Conservation (phyloP, 2,113 vertebrate species). For the Sphyrna mokarran region DNA sequence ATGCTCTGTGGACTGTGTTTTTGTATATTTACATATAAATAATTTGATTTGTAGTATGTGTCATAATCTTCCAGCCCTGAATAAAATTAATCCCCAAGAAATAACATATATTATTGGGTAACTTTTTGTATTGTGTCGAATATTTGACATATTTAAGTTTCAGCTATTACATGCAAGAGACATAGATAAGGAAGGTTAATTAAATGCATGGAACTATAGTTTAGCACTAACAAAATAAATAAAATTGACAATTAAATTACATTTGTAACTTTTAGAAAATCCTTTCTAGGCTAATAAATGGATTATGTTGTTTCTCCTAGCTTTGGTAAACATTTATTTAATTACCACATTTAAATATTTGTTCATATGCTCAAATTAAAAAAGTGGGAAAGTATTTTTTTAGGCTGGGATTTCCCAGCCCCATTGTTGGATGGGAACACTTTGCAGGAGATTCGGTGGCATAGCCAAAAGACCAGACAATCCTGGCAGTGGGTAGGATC, state of each 20-base stretch:
- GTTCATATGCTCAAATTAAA: background rate
- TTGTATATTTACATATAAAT: background rate
- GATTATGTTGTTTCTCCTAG: background rate
- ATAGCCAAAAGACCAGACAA: too few species aligned
- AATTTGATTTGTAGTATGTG: background rate
- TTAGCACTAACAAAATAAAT: background rate
- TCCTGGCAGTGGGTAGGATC: too few species aligned
- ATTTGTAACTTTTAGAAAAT: background rate
- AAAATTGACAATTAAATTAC: background rate
- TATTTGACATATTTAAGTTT: background rate
- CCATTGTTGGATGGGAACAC: too few species aligned
- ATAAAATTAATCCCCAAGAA: background rate
- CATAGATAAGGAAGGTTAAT: background rate
- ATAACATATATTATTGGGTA: background rate
- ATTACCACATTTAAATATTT: background rate
- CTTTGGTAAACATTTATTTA: background rate
- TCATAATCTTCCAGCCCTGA: background rate
- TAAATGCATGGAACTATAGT: background rate
- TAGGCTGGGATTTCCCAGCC: background rate
- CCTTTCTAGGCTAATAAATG: background rate
- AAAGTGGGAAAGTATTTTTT: background rate
- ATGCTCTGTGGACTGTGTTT: background rate
- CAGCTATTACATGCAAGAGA: background rate
- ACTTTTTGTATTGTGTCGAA: background rate
- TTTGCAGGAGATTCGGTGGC: too few species aligned